Evolutionary conservation across 2,113 vertebrate genomes (phyloP).

Genomic region (Reinhardtius hippoglossoides): DNA sequence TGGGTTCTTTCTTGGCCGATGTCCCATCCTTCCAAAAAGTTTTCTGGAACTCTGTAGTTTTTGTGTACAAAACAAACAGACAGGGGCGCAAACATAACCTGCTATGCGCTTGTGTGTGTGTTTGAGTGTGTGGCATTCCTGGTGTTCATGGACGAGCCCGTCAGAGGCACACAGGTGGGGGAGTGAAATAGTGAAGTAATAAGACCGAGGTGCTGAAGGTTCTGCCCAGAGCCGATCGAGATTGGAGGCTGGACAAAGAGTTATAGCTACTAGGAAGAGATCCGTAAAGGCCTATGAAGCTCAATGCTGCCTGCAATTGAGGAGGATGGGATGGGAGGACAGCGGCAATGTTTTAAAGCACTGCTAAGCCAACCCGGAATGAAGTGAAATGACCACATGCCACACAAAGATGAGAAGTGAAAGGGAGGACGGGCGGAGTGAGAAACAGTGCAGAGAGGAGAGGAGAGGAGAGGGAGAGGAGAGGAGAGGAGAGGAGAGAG

Average conservation of each 20-base stretch:
- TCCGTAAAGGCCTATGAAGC: constrained; percentile 45
- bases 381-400: constrained; percentile 76
- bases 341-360: constrained; percentile 68
- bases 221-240: constrained; percentile 41
- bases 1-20: no score
- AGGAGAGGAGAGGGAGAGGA: constrained; percentile 15
- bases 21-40: not conserved
- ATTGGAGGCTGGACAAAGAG: constrained; percentile 45
- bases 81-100: not conserved
- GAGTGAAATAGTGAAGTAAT: constrained; percentile 36
- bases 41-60: not conserved
- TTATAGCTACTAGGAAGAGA: constrained; percentile 42
- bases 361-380: constrained; percentile 72
- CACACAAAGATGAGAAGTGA: constrained; percentile 70
- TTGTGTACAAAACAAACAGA: not conserved
- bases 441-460: constrained; percentile 55
- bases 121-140: not conserved
- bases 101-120: not conserved
- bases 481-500: constrained; percentile 54
- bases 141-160: not conserved
- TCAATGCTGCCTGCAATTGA: constrained; percentile 53
- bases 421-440: constrained; percentile 50
- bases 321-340: constrained; percentile 66
- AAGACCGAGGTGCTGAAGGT: constrained; percentile 32
- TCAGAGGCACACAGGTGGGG: constrained; percentile 16